Evolutionary conservation across 2,797 vertebrate genomes (phyloP).

Genomic region (Spatula versicolor): DNA sequence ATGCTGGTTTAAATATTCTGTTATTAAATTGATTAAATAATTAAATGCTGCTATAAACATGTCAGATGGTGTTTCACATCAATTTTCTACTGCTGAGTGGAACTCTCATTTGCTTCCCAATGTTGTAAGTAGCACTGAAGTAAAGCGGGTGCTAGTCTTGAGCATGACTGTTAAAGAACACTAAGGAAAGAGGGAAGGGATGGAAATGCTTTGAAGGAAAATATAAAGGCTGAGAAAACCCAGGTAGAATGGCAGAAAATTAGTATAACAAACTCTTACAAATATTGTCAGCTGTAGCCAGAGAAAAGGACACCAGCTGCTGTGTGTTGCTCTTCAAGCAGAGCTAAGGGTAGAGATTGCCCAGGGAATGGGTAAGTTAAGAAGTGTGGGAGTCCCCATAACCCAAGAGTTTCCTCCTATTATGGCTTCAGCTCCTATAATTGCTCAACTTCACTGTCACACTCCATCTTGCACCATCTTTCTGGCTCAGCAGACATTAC

Average conservation of each 20-base stretch:
- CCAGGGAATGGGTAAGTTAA: not conserved
- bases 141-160: not conserved
- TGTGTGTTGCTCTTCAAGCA: not conserved
- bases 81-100: constrained; percentile 58
- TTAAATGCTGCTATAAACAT: constrained; percentile 74
- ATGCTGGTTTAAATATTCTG: constrained; percentile 73
- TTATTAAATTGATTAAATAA: constrained; percentile 79
- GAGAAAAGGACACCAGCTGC: not conserved
- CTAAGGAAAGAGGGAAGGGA: not conserved
- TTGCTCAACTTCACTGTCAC: not conserved
- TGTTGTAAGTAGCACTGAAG: not conserved
- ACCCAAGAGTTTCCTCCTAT: not conserved
- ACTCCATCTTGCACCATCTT: not conserved
- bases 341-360: not conserved
- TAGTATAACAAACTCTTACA: not conserved
- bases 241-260: not conserved
- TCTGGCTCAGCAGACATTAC: not conserved
- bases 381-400: not conserved
- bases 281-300: not conserved
- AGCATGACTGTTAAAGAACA: not conserved
- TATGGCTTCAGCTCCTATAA: too few relatives aligned
- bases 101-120: constrained; percentile 22
- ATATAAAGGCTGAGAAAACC: constrained; percentile 16
- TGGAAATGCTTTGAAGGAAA: not conserved
- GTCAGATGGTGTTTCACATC: constrained; percentile 74